Evolutionary conservation across 2,113 vertebrate species (phyloP).

Genomic region (Ivindomyrus marchei): DNA sequence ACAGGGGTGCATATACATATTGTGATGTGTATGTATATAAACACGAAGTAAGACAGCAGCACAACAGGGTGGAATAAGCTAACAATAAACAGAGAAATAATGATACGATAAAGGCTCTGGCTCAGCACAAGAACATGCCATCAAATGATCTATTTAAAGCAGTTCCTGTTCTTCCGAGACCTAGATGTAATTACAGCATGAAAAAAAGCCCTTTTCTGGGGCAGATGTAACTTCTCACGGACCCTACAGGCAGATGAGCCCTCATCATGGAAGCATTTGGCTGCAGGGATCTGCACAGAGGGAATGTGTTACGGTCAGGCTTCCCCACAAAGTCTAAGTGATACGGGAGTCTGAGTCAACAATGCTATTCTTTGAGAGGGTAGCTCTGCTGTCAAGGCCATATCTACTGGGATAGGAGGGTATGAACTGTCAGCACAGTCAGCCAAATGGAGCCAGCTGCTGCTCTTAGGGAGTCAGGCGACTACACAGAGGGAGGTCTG

Average conservation of each 20-base stretch:
- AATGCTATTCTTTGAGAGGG: background rate
- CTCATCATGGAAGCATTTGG: background rate
- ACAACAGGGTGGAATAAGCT: background rate
- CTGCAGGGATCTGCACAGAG: background rate
- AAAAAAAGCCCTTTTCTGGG: background rate
- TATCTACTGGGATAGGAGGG: background rate
- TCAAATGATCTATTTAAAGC: background rate
- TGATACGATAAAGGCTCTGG: background rate
- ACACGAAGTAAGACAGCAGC: background rate
- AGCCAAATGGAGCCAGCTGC: background rate
- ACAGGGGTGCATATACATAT: background rate
- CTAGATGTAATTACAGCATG: background rate
- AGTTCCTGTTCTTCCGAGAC: background rate
- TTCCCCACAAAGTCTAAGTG: background rate
- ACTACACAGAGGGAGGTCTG: background rate
- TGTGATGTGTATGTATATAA: background rate
- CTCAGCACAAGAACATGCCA: background rate
- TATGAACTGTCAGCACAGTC: background rate
- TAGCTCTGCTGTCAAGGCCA: background rate
- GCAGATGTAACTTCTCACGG: background rate
- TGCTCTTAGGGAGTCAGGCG: background rate
- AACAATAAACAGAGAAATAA: background rate
- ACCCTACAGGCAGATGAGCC: background rate
- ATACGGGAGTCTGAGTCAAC: background rate
- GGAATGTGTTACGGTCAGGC: background rate